Evolutionary conservation across 1,140 invertebrate genomes (phyloP), one percentile per base, ranked within the genome.

Genomic region (Drosophila baimaii): DNA sequence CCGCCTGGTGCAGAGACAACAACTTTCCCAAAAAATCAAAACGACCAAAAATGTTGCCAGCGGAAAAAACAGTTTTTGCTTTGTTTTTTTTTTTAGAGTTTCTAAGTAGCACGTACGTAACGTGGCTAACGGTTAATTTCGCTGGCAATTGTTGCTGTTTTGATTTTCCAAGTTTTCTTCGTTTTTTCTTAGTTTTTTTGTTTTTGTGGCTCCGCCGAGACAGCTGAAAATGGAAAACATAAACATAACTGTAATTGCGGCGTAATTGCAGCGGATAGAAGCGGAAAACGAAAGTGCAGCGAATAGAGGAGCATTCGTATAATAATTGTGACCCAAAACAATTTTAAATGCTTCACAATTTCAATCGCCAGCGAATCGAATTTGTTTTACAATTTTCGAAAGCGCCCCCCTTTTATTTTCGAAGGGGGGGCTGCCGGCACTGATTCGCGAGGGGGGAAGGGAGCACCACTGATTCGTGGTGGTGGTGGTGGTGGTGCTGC

Each of bases 61-160:
- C 21, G 46, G 55, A 73, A 72, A 71, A 73, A 63, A 31, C 49
- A 65, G 25, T 21, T 41, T 19, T 19, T 15, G 13, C 15, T 21
- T 37, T 37, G 13, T n/a, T n/a, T 0, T 35, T 31, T 52, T 33
- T 15, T 52, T 66, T 33, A 3, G 17, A 56, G 70, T 74, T 75
- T 75, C 70, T 74, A 74, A 74, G 70, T 74, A 74, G 72, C 72
- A 75, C 72, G 72, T 75, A 75, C 72, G 72, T 73, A 76, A 75
- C 71, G 37, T 66, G 72, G 43, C 72, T 37, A 76, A 76, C 73
- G 72, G 73, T 41, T 76, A 57, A 76, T 66, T 76, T 76, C 59
- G 44, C 68, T 61, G 39, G 54, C 66, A 71, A 71, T 72, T 72
- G 51, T 58, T 43, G 55, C 21, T 33, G 61, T 13, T 49, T 25